Evolutionary conservation across 2,888 invertebrate species (phyloP).

Genomic region (Thumatha senex): DNA sequence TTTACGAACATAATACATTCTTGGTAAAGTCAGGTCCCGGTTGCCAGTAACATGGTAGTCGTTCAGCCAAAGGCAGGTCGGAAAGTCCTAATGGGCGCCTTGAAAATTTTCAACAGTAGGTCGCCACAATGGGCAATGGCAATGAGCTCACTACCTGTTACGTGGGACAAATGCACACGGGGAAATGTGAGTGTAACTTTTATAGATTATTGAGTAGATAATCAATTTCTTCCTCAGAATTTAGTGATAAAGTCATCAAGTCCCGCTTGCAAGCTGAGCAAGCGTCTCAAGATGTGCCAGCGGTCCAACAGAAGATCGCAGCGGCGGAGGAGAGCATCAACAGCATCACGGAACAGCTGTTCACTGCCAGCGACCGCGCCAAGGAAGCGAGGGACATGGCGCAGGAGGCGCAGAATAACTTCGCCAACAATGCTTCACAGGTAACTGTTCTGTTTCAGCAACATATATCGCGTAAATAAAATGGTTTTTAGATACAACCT

Average conservation of each 20-base stretch:
- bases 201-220: too few species aligned
- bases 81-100: too few species aligned
- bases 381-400: slow-evolving; percentile 88
- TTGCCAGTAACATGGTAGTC: too few species aligned
- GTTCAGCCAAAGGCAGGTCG: too few species aligned
- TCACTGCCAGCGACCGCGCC: slow-evolving; percentile 91
- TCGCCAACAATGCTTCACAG: slow-evolving; percentile 90
- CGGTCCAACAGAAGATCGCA: slow-evolving; percentile 86
- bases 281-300: slow-evolving; percentile 89
- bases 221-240: slow-evolving; percentile 80
- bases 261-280: slow-evolving; percentile 91
- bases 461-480: neutral
- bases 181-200: too few species aligned
- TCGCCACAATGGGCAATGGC: too few species aligned
- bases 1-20: too few species aligned
- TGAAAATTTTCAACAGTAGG: too few species aligned
- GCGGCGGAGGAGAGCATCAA: slow-evolving; percentile 87
- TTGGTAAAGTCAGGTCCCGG: too few species aligned
- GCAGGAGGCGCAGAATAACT: slow-evolving; percentile 89
- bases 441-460: slow-evolving; percentile 59
- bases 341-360: slow-evolving; percentile 88
- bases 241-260: slow-evolving; percentile 94
- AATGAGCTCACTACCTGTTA: too few species aligned
- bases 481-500: too few species aligned
- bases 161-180: too few species aligned